phyloP scores from a whole-genome alignment of 1,140 invertebrate genomes.

The Platyura marginata region DNA sequence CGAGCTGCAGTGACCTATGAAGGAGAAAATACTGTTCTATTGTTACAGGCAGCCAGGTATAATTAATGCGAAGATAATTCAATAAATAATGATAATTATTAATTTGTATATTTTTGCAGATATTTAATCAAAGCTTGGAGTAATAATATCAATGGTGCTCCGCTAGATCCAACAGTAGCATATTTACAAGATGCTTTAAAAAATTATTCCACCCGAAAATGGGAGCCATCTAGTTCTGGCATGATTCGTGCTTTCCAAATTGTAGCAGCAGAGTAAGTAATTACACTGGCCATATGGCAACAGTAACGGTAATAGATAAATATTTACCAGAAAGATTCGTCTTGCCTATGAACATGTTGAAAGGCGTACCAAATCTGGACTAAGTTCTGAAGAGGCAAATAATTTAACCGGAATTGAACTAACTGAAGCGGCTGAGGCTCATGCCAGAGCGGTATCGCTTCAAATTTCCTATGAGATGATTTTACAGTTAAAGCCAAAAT shows the following conservation, averaged over 20 bases:
- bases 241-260: conserved; percentile 13
- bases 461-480: conserved; percentile 40
- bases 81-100: too few species aligned
- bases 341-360: conserved; percentile 45
- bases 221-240: background rate
- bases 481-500: conserved; percentile 17
- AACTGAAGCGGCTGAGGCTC: conserved; percentile 54
- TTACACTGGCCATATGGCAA: conserved; percentile 37
- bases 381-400: conserved; percentile 57
- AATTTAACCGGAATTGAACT: conserved; percentile 70
- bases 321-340: conserved; percentile 54
- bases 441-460: conserved; percentile 57
- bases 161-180: conserved; percentile 41
- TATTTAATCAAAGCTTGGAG: conserved; percentile 57
- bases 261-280: conserved; percentile 33
- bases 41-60: conserved; percentile 77
- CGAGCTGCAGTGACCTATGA: conserved; percentile 85
- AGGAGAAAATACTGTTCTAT: conserved; percentile 84
- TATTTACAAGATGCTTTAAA: conserved; percentile 40
- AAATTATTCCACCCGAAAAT: too few species aligned
- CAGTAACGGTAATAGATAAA: conserved; percentile 44
- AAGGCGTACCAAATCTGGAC: conserved; percentile 35
- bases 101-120: conserved; percentile 18
- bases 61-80: conserved; percentile 4
- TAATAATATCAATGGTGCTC: conserved; percentile 32